Evolutionary conservation across 2,113 vertebrate genomes (phyloP).

Genomic region (Sturnira hondurensis): DNA sequence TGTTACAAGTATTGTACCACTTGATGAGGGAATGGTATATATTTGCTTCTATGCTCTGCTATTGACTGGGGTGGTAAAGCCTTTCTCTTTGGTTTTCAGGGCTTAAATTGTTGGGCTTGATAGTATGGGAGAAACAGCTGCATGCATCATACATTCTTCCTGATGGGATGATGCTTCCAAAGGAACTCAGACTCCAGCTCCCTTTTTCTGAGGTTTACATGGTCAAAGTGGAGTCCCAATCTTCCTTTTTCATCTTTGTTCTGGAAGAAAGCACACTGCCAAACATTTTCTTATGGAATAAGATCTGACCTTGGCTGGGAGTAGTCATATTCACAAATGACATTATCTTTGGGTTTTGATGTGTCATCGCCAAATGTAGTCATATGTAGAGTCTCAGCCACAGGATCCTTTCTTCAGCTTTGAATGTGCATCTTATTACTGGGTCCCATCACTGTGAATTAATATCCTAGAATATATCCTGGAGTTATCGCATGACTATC

Average conservation of each 20-base stretch:
- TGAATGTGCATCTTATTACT: neutral
- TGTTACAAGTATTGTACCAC: neutral
- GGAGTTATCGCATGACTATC: neutral
- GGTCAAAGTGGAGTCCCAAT: neutral
- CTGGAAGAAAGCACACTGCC: neutral
- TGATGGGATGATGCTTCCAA: neutral
- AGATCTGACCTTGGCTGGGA: neutral
- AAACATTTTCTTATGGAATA: neutral
- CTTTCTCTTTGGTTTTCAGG: neutral
- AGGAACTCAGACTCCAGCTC: neutral
- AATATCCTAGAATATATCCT: neutral
- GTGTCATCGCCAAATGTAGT: neutral
- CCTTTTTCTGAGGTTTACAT: slow-evolving; percentile 12
- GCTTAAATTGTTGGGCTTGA: neutral
- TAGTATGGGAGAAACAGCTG: neutral
- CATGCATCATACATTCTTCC: neutral
- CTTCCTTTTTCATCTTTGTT: neutral
- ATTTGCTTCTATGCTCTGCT: neutral
- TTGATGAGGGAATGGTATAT: neutral
- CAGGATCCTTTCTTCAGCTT: neutral
- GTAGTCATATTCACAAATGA: neutral
- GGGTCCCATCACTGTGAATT: neutral
- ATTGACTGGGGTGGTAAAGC: neutral
- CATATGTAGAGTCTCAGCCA: neutral
- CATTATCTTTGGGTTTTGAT: slow-evolving; percentile 1